phyloP scores from a whole-genome alignment of 2,113 vertebrate species.

The Hippolais icterina region DNA sequence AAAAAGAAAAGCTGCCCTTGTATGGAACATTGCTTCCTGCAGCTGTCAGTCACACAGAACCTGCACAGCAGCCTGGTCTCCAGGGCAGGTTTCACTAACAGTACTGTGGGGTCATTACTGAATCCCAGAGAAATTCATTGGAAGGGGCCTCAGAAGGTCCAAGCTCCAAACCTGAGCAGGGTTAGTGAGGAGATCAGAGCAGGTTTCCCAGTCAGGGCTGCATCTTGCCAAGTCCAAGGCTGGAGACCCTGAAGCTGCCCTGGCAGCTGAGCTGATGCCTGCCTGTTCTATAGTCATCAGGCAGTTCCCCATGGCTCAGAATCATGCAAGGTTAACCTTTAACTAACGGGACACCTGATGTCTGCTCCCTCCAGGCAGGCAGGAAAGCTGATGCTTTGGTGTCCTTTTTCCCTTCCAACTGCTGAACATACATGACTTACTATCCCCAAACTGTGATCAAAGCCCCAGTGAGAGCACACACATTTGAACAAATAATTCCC shows the following conservation, averaged over 20 bases:
- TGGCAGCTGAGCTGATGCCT: background rate
- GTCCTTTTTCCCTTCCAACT: background rate
- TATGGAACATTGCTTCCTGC: background rate
- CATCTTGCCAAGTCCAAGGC: background rate
- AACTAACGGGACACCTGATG: accelerated
- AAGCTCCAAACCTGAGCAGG: background rate
- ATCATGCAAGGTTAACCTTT: background rate
- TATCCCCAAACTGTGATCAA: background rate
- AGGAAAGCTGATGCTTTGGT: background rate
- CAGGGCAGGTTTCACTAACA: background rate
- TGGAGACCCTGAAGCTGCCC: background rate
- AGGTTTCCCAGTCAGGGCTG: background rate
- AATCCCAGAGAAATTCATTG: background rate
- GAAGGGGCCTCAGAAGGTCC: background rate
- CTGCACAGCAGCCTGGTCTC: background rate
- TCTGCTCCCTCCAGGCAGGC: background rate
- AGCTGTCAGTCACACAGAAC: background rate
- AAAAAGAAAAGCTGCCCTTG: background rate
- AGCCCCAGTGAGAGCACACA: background rate
- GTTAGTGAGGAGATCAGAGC: background rate
- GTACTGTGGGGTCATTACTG: background rate
- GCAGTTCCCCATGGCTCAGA: accelerated
- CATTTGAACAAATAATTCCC: background rate
- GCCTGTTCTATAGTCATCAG: background rate
- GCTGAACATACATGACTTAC: background rate